These are phyloP conservation scores for Temnopleurus reevesii DNA, from an alignment of 53 echinoderm and acorn worm species.

Conservation along the genomic window DNA sequence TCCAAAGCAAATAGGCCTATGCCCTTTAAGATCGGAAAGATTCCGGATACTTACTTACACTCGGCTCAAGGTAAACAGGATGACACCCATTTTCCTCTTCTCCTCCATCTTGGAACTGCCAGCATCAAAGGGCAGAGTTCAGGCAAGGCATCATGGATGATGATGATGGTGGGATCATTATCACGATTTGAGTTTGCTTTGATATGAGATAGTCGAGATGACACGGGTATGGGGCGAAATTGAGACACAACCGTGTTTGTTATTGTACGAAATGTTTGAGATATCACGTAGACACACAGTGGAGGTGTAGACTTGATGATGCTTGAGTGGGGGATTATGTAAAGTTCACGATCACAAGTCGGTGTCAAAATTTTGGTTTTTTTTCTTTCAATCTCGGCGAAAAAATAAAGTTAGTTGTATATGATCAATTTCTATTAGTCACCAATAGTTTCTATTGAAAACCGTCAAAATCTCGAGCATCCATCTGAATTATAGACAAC, in stretches of 20 bases:
- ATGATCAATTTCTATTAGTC: no score
- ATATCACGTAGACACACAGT: not conserved
- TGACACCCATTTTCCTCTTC: constrained; percentile 15
- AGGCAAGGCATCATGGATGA: not conserved
- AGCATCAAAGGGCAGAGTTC: no score
- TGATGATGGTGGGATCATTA: constrained; percentile 15
- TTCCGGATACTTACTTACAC: not conserved
- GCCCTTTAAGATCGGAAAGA: not conserved
- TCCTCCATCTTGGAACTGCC: not conserved
- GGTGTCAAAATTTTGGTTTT: no score
- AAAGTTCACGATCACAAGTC: not conserved
- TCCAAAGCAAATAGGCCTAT: no score
- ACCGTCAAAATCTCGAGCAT: no score
- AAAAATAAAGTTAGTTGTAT: no score
- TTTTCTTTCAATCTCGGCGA: no score
- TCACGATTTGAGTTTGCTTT: not conserved
- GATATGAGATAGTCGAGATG: not conserved
- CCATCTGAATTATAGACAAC: no score
- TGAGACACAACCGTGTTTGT: not conserved
- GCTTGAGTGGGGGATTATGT: not conserved
- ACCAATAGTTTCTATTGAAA: no score
- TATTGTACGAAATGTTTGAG: not conserved
- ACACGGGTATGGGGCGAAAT: not conserved
- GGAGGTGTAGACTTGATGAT: no score
- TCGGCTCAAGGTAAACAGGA: not conserved